These are phyloP conservation scores for Pterostichus madidus DNA, from an alignment of 2,888 invertebrate species.

Conservation along the genomic window DNA sequence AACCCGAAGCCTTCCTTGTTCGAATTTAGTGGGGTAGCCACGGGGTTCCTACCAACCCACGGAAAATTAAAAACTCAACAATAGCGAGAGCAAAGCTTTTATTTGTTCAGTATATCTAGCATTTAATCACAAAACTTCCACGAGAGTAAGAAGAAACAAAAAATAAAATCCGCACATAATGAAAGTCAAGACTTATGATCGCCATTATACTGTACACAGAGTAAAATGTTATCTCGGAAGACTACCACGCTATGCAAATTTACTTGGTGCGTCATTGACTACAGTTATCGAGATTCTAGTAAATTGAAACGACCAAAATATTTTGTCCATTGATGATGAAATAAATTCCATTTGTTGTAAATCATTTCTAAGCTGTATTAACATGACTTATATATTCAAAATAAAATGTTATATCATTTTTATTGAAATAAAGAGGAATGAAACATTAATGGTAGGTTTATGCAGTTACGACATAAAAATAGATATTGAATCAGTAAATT, in stretches of 20 bases:
- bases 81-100: constrained; percentile 19
- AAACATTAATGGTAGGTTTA: too few species aligned
- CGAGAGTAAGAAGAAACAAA: constrained; percentile 34
- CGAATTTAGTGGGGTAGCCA: not conserved
- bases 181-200: constrained; percentile 53
- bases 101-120: constrained; percentile 47
- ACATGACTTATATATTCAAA: too few species aligned
- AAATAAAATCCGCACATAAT: constrained; percentile 53
- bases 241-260: constrained; percentile 30
- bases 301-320: not conserved
- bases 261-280: constrained; percentile 11
- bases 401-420: too few species aligned
- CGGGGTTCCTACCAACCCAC: constrained; percentile 10
- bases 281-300: not conserved
- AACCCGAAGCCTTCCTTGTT: not conserved
- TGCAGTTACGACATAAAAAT: too few species aligned
- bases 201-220: constrained; percentile 30
- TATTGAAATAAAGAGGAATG: too few species aligned
- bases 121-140: constrained; percentile 40
- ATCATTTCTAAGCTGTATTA: too few species aligned
- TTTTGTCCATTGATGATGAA: too few species aligned
- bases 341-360: too few species aligned
- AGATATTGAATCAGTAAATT: too few species aligned
- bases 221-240: constrained; percentile 42
- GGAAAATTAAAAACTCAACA: constrained; percentile 53